Base-by-base conservation (phyloP, 2,113 vertebrate genomes). In the Carassius carassius region DNA sequence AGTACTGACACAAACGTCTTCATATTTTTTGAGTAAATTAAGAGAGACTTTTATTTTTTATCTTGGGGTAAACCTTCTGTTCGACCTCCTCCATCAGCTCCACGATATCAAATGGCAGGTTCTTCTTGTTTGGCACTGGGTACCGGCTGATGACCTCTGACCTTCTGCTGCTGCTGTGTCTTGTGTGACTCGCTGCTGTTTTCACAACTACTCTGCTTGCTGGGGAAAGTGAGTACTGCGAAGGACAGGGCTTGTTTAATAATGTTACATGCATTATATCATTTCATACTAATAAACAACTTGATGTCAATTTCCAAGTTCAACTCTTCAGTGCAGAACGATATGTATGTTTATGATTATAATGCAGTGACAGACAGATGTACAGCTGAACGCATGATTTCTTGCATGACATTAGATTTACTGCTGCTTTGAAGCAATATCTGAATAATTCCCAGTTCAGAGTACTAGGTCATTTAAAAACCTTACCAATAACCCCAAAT, bases 11-110 rank as follows among this genome's bases (percentile, higher is more conserved):
- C 41, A 8, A 37, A 37, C 3, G 3, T 37, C 35, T 37, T 37
- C 44, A 47, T 47, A 47, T 47, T 4, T 10, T 4, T 47, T 41
- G 6, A 41, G 81, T 37, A 4, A 29, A 9, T 44, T 1, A 19
- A 21, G 12, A 23, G 0, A 37, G 19, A 41, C 5, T 29, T 63
- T 23, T 35, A 29, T 23, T 3, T 0, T 0, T 25, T 65, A 35
- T 35, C 5, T 29, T 72, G 0, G 35, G 9, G 11, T 23, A 49
- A 49, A 37, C 35, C 35, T 95, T 96, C 95, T 96, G 96, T 90
- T 96, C 95, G 3, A 94, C 91, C 84, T 98, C 95, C 60, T 97
- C 95, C 95, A 96, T 96, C 2, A 97, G 91, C 89, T 96, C 95
- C 83, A 96, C 91, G 0, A 96, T 95, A 84, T 96, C 96, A 83